A percentile compares a stretch with the other conserved stretches of the same genome.
Evolutionary conservation across 2,888 invertebrate species (phyloP).

Genomic region (Thumatha senex): DNA sequence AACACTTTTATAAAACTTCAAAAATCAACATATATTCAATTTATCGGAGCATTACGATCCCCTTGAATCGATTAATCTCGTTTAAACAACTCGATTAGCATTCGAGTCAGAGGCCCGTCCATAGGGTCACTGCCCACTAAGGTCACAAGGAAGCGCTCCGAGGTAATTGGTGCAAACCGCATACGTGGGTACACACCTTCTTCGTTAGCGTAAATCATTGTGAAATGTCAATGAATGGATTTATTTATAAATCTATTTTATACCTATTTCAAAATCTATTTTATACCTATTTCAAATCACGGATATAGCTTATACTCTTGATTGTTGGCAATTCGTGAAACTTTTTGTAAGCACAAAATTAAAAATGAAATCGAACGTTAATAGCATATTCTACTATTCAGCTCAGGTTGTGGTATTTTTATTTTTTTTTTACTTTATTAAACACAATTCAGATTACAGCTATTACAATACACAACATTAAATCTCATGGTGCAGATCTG

Average conservation of each 20-base stretch:
- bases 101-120: conserved; percentile 29
- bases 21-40: conserved; percentile 1
- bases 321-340: too few species aligned
- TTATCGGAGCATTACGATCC: conserved; percentile 22
- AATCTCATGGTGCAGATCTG: too few species aligned
- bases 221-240: conserved; percentile 8
- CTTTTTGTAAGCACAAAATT: too few species aligned
- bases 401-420: too few species aligned
- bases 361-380: too few species aligned
- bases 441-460: too few species aligned
- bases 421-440: too few species aligned
- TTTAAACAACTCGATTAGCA: conserved; percentile 27
- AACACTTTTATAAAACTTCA: background rate
- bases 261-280: too few species aligned
- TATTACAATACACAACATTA: too few species aligned
- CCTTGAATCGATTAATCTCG: conserved; percentile 27
- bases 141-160: conserved; percentile 28
- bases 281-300: too few species aligned
- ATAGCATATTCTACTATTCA: too few species aligned
- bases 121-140: conserved; percentile 30
- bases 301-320: too few species aligned
- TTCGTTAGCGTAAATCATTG: conserved; percentile 12
- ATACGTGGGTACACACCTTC: conserved; percentile 9
- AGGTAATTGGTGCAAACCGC: conserved; percentile 30
- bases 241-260: background rate